These are phyloP conservation scores for Channa striata DNA, from an alignment of 2,797 vertebrate genomes.

Conservation along the genomic window DNA sequence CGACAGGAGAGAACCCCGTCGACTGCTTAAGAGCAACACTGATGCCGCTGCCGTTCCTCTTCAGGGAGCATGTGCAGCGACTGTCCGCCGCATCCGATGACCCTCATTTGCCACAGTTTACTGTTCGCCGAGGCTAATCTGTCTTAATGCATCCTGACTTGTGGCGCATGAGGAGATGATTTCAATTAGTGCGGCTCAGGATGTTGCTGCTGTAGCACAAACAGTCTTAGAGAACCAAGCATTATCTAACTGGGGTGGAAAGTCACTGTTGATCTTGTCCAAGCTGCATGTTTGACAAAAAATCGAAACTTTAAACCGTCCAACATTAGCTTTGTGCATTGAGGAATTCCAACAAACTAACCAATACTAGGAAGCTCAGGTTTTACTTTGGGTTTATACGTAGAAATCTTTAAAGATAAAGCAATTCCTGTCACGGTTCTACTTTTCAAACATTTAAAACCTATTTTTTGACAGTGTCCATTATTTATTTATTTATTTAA, in stretches of 20 bases:
- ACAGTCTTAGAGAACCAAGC: background rate
- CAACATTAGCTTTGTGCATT: background rate
- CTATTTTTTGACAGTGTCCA: too few species aligned
- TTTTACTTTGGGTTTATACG: too few species aligned
- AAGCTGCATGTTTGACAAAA: conserved; percentile 1
- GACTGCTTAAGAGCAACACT: conserved; percentile 28
- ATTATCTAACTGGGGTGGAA: conserved; percentile 3
- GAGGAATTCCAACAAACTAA: background rate
- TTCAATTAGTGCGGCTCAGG: conserved; percentile 43
- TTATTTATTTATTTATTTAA: too few species aligned
- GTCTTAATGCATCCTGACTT: conserved; percentile 50
- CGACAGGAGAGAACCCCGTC: conserved; percentile 25
- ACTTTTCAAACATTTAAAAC: too few species aligned
- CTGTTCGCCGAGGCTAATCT: conserved; percentile 39
- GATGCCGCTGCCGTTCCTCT: conserved; percentile 11
- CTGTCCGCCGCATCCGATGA: conserved; percentile 31
- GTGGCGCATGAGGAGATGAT: conserved; percentile 55
- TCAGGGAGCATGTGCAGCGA: conserved; percentile 23
- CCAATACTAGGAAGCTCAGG: background rate
- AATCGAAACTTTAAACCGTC: conserved; percentile 4
- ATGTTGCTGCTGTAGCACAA: conserved; percentile 20
- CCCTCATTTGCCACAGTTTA: conserved; percentile 33
- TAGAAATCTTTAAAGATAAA: too few species aligned
- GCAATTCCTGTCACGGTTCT: too few species aligned
- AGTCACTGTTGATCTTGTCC: conserved; percentile 17